These are phyloP conservation scores for Hippocampus abdominalis DNA, from an alignment of 2,113 vertebrate species.

Conservation along the genomic window DNA sequence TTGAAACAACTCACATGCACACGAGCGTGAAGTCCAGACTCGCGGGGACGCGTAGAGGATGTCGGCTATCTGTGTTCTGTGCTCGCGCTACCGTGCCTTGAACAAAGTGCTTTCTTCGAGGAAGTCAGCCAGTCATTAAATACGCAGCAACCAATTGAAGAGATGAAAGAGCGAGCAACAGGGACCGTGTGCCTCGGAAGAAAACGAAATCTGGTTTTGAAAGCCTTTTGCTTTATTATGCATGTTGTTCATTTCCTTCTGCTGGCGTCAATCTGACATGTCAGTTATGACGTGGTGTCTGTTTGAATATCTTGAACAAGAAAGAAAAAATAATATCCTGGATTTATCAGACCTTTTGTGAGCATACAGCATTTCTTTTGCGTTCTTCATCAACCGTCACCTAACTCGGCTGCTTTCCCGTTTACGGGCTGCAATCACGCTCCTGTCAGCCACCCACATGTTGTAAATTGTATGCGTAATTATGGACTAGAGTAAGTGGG, in stretches of 20 bases:
- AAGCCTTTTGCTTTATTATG: not conserved
- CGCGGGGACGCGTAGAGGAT: slow-evolving; percentile 22
- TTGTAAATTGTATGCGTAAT: slow-evolving; percentile 59
- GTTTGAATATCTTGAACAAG: slow-evolving; percentile 19
- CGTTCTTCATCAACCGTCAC: slow-evolving; percentile 22
- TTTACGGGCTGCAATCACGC: slow-evolving; percentile 31
- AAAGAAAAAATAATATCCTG: slow-evolving; percentile 22
- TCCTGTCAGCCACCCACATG: slow-evolving; percentile 47
- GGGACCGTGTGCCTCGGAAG: not conserved
- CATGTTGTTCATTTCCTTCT: slow-evolving; percentile 12
- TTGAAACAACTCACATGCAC: slow-evolving; percentile 5
- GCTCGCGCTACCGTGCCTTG: slow-evolving; percentile 45
- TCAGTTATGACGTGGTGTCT: not conserved
- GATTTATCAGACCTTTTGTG: slow-evolving; percentile 7
- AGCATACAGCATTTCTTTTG: slow-evolving; percentile 15
- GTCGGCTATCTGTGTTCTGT: slow-evolving; percentile 20
- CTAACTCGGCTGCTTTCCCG: slow-evolving; percentile 16
- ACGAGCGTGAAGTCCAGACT: slow-evolving; percentile 19
- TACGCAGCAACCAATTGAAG: slow-evolving; percentile 35
- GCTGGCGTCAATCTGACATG: not conserved
- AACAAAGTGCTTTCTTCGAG: slow-evolving; percentile 65
- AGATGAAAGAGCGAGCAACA: slow-evolving; percentile 20
- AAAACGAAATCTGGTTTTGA: slow-evolving; percentile 12
- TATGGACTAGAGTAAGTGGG: slow-evolving; percentile 62
- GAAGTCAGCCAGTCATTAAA: slow-evolving; percentile 62